These are phyloP conservation scores for Loxodonta africana DNA, from an alignment of 2,113 vertebrate genomes.

Conservation along the genomic window DNA sequence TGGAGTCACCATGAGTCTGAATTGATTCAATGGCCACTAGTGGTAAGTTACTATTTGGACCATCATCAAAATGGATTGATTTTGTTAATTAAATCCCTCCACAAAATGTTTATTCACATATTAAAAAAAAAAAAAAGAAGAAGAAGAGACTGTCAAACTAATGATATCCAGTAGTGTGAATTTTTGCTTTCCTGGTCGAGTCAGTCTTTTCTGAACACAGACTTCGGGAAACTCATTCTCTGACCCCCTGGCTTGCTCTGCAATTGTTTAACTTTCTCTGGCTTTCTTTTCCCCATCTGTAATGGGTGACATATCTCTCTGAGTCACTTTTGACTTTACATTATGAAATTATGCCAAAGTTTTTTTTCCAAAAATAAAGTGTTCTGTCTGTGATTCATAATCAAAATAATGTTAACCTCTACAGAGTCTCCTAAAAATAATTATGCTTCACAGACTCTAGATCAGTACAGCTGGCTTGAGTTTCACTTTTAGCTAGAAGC, in stretches of 20 bases:
- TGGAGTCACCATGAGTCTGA: background rate
- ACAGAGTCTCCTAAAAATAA: slow-evolving; percentile 76
- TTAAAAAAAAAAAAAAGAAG: background rate
- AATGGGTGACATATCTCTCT: slow-evolving; percentile 38
- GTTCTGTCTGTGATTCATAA: slow-evolving; percentile 73
- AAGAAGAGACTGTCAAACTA: background rate
- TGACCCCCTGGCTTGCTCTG: background rate
- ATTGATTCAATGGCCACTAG: background rate
- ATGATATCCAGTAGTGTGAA: background rate
- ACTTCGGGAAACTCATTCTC: background rate
- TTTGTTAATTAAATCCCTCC: background rate
- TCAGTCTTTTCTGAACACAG: background rate
- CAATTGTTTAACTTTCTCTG: background rate
- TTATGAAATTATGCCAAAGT: slow-evolving; percentile 48
- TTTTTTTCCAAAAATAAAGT: slow-evolving; percentile 66
- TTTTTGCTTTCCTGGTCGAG: background rate
- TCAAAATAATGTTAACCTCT: slow-evolving; percentile 75
- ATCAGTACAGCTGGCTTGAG: slow-evolving; percentile 51
- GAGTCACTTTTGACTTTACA: slow-evolving; percentile 69
- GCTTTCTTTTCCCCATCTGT: slow-evolving; percentile 43
- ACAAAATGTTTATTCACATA: background rate
- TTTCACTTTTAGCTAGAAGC: slow-evolving; percentile 55
- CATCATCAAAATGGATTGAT: background rate
- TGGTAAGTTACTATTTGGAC: background rate
- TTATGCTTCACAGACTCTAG: slow-evolving; percentile 54